Conservation (phyloP, 2,797 vertebrate species). For the Uromys caudimaculatus region DNA sequence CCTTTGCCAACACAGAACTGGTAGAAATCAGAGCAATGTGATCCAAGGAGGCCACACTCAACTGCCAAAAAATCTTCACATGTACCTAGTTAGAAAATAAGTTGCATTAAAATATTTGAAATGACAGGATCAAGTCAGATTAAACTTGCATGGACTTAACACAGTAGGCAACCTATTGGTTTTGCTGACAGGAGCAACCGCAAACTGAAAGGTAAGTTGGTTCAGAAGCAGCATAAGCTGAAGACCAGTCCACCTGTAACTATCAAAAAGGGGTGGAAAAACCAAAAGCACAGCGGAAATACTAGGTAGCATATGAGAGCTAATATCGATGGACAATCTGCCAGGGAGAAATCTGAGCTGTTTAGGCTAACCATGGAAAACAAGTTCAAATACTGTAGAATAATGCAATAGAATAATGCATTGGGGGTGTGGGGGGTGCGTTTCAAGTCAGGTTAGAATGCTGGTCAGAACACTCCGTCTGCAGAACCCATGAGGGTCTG, state of each 20-base stretch:
- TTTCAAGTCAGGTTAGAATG: neutral
- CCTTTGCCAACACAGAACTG: conserved; percentile 78
- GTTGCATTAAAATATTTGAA: conserved; percentile 71
- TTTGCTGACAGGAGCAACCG: conserved; percentile 73
- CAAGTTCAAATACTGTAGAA: neutral
- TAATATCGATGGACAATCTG: neutral
- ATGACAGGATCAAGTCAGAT: conserved; percentile 62
- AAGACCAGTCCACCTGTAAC: conserved; percentile 56
- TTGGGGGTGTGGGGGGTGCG: neutral
- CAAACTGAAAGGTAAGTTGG: conserved; percentile 52
- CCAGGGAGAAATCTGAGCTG: conserved; percentile 40
- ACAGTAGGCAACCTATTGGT: conserved; percentile 44
- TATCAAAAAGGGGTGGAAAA: conserved; percentile 43
- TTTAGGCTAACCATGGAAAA: conserved; percentile 18
- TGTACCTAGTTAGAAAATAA: conserved; percentile 80
- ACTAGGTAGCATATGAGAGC: neutral
- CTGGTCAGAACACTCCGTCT: neutral
- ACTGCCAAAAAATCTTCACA: conserved; percentile 83
- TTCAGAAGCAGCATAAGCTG: neutral
- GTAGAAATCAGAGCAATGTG: conserved; percentile 55
- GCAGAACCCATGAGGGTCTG: neutral
- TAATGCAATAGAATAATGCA: neutral
- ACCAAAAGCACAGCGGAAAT: conserved; percentile 37
- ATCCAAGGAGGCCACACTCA: conserved; percentile 63
- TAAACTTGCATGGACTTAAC: conserved; percentile 3